phyloP scores from a whole-genome alignment of 2,797 vertebrate species.

The Typhlichthys eigenmanni region DNA sequence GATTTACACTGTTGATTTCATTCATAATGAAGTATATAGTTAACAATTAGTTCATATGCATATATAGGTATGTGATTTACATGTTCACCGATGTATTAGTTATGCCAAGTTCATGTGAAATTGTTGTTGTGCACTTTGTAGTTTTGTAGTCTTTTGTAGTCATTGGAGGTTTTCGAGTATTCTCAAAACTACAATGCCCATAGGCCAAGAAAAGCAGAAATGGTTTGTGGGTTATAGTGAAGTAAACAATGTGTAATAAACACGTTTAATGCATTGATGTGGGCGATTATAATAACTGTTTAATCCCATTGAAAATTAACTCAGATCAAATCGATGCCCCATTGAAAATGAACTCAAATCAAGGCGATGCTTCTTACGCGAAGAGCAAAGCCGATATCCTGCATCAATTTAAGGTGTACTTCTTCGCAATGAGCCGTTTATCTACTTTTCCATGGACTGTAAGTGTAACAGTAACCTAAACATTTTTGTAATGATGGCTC shows the following conservation, averaged over 20 bases:
- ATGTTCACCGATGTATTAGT: no score
- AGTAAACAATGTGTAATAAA: slow-evolving; percentile 43
- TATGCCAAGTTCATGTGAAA: no score
- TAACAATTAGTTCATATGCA: no score
- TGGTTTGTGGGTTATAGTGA: slow-evolving; percentile 46
- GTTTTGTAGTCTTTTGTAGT: no score
- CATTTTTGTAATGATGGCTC: neutral
- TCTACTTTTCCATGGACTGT: slow-evolving; percentile 73
- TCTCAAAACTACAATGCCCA: slow-evolving; percentile 49
- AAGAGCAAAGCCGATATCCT: slow-evolving; percentile 27
- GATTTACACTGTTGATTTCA: no score
- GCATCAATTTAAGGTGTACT: slow-evolving; percentile 54
- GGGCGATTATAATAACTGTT: no score
- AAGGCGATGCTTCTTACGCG: neutral
- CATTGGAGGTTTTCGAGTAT: no score
- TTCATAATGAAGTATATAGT: no score
- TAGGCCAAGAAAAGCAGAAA: rapidly evolving
- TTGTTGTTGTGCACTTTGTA: no score
- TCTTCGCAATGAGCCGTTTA: slow-evolving; percentile 73
- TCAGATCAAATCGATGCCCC: neutral
- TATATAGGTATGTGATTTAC: no score
- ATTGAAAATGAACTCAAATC: slow-evolving; percentile 35
- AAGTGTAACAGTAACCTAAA: slow-evolving; percentile 35
- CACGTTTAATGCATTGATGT: no score
- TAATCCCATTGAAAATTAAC: slow-evolving; percentile 33